These are phyloP conservation scores for Cyclura pinguis DNA, from an alignment of 2,797 vertebrate species.

Conservation along the genomic window DNA sequence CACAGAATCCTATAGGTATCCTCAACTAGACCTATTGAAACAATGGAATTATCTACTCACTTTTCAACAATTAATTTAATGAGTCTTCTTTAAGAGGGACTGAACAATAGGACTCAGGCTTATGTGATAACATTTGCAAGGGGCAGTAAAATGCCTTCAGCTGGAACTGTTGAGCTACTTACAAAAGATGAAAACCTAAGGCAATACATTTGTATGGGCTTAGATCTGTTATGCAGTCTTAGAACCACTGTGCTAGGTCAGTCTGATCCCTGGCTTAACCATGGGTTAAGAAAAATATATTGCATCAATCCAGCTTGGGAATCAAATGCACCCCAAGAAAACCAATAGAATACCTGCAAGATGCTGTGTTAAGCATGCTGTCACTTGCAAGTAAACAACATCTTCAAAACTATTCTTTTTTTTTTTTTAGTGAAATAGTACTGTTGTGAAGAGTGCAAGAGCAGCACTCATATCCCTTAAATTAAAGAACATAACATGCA, in stretches of 20 bases:
- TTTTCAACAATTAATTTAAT: too few relatives aligned
- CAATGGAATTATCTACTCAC: too few relatives aligned
- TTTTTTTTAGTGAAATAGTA: background rate
- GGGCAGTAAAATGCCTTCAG: too few relatives aligned
- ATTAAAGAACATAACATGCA: background rate
- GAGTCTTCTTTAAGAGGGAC: too few relatives aligned
- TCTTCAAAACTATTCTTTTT: background rate
- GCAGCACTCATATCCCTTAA: background rate
- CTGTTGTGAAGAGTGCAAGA: background rate
- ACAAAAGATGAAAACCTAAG: too few relatives aligned
- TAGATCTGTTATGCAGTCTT: too few relatives aligned
- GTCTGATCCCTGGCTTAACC: background rate
- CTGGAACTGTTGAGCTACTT: too few relatives aligned
- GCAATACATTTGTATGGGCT: too few relatives aligned
- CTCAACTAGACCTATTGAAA: too few relatives aligned
- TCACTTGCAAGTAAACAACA: background rate
- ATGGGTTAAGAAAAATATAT: background rate
- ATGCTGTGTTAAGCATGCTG: background rate
- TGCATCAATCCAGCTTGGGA: background rate
- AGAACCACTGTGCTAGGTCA: background rate
- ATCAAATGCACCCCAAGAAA: background rate
- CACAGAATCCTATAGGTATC: too few relatives aligned
- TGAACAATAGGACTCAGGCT: too few relatives aligned
- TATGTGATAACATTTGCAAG: too few relatives aligned
- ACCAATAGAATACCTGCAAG: background rate